Evolutionary conservation across 2,113 vertebrate genomes (phyloP), one percentile per base, ranked within the genome.

Genomic region (Lota lota): DNA sequence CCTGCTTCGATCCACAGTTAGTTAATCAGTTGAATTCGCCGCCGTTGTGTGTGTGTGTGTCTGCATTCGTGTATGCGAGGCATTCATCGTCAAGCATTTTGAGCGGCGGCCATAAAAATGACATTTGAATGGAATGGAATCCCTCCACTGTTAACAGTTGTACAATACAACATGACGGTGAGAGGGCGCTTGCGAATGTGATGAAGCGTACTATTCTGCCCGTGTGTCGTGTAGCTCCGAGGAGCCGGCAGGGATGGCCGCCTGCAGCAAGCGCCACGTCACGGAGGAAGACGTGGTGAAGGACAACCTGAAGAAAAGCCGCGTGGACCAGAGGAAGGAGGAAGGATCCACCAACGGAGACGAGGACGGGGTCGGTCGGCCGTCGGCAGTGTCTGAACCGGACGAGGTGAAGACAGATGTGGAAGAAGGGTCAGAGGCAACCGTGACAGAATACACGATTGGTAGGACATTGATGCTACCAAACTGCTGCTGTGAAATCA

Each of bases 241-340:
- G 76, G 87, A 92, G 66, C 83, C 66, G 15, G 22, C 56, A 16
- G 80, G 78, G n/a, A 72, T 53, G n/a, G 77, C 85, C 5, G 36
- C 63, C 18, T 89, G 79, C 79, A 93, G 88, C 65, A 94, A 93
- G 76, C 85, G 75, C 0, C 50, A 33, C 6, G 89, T 88, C 73
- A 80, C 78, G 0, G 85, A 87, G 36, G 92, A 90, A 81, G 71
- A 80, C 36, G 64, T 74, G 63, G 54, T 72, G 40, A 91, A 90
- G 64, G 91, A 95, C 22, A 89, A 91, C 64, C 85, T 78, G 1
- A 93, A 93, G 61, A 94, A 93, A 69, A 93, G 87, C 79, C 79
- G 86, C 53, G 82, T 88, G 76, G 91, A 92, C 4, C 58, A 62
- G 64, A 71, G 6, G 1, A 63, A 59, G 0, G 28, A 47, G 63